These are phyloP conservation scores for Beaufortia kweichowensis DNA, from an alignment of 2,113 vertebrate species.

Conservation along the genomic window DNA sequence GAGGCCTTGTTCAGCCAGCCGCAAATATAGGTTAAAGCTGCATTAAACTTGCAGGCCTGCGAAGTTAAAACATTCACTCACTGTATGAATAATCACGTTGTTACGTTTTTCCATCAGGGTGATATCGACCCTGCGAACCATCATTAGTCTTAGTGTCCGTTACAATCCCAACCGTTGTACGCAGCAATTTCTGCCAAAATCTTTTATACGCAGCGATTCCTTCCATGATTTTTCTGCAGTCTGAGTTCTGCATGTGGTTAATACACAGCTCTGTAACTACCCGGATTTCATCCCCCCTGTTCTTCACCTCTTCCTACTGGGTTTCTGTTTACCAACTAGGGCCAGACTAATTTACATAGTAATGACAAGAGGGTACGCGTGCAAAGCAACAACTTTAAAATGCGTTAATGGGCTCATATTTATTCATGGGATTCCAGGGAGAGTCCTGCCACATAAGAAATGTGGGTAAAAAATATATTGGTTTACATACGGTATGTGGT, in stretches of 20 bases:
- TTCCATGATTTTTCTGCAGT: slow-evolving; percentile 4
- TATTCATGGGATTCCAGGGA: slow-evolving; percentile 73
- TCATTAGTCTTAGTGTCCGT: slow-evolving; percentile 29
- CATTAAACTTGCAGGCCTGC: background rate
- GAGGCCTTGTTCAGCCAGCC: background rate
- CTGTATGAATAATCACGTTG: slow-evolving; percentile 3
- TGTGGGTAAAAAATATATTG: slow-evolving; percentile 25
- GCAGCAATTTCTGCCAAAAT: slow-evolving; percentile 9
- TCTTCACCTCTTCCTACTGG: slow-evolving; percentile 64
- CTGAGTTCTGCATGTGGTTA: slow-evolving; percentile 14
- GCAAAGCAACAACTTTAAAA: slow-evolving; percentile 69
- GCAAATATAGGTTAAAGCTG: slow-evolving; percentile 1
- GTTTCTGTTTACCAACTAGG: slow-evolving; percentile 69
- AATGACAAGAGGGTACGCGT: slow-evolving; percentile 69
- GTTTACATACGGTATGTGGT: background rate
- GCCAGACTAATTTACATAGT: slow-evolving; percentile 71
- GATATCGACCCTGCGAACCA: background rate
- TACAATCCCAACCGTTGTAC: background rate
- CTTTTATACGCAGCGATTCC: background rate
- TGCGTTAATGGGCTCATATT: slow-evolving; percentile 69
- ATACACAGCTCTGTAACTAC: slow-evolving; percentile 34
- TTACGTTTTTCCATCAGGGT: slow-evolving; percentile 28
- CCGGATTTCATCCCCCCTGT: slow-evolving; percentile 59
- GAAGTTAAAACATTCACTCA: background rate
- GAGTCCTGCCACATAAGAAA: slow-evolving; percentile 62